Evolutionary conservation across 2,113 vertebrate species (phyloP), one percentile per base, ranked within the genome.

Genomic region (Helogale parvula): DNA sequence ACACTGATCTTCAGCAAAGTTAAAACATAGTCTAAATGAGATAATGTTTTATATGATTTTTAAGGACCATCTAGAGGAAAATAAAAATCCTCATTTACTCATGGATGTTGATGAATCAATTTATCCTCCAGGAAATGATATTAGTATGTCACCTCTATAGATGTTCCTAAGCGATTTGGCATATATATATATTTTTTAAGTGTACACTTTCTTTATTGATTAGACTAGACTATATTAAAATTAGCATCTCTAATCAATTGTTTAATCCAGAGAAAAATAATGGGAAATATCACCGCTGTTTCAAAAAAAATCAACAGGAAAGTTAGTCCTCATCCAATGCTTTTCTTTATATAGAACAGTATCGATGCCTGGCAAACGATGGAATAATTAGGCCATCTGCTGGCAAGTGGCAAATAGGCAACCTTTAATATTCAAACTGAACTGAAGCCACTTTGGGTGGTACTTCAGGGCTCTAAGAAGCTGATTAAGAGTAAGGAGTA

Each of bases 321-420:
- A 81, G 45, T 69, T 89, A 57, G 47, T 71, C 41, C 29, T 92
- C 31, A 38, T 65, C 97, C 97, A 89, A 60, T 94, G 66, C 77
- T 96, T 31, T 31, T 96, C 89, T 95, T 85, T 86, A 35, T 52
- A n/a, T 23, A 97, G 83, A 96, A 92, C 79, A 95, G 96, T 7
- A 89, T 82, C 8, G 10, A 16, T 50, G 95, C 77, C 63, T 76
- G 3, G 54, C 38, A 83, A 98, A 98, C 4, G 16, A 97, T 98
- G 98, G 98, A 95, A 98, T 98, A 80, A 96, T 97, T 98, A 97
- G 98, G 99, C 98, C 98, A 98, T 98, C 99, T 99, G 97, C 98
- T 98, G 98, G 99, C 84, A 97, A 97, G 47, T 0, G 35, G 68
- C 93, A 97, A 98, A 94, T 27, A 94, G 87, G 88, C 97, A 98